phyloP scores from a whole-genome alignment of 2,888 invertebrate genomes.

The Lysandra coridon region DNA sequence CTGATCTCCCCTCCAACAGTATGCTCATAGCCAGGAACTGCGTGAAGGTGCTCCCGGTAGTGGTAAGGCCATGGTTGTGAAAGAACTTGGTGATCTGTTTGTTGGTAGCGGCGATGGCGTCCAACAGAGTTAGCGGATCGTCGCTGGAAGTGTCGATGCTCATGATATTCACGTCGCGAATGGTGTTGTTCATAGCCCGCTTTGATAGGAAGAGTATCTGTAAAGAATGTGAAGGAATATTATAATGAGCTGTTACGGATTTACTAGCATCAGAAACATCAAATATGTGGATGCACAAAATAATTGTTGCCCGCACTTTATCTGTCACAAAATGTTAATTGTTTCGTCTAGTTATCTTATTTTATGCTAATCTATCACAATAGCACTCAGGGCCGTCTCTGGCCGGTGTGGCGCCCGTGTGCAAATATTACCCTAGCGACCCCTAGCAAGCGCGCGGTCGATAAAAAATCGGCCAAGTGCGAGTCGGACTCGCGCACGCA shows the following conservation, averaged over 20 bases:
- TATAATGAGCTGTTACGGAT: neutral
- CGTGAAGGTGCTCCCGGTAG: slow-evolving; percentile 71
- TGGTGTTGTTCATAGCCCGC: slow-evolving; percentile 51
- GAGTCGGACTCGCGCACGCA: too few relatives aligned
- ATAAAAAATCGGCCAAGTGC: too few relatives aligned
- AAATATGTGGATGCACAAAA: too few relatives aligned
- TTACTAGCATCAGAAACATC: neutral
- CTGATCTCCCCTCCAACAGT: slow-evolving; percentile 71
- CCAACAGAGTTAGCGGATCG: slow-evolving; percentile 52
- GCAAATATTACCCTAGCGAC: too few relatives aligned
- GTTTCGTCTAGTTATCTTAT: neutral
- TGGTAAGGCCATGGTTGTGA: slow-evolving; percentile 67
- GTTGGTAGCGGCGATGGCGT: slow-evolving; percentile 52
- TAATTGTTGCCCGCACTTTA: too few relatives aligned
- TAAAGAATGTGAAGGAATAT: slow-evolving; percentile 37
- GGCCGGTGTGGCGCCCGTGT: too few relatives aligned
- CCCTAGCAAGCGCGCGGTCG: too few relatives aligned
- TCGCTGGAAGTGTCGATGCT: slow-evolving; percentile 44
- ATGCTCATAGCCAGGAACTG: slow-evolving; percentile 80
- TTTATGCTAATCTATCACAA: neutral
- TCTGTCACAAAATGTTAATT: too few relatives aligned
- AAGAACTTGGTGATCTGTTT: slow-evolving; percentile 49
- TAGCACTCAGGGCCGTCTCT: too few relatives aligned
- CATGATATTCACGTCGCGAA: slow-evolving; percentile 53
- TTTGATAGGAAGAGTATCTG: slow-evolving; percentile 56